Percentiles rank a stretch among this genome's conserved stretches.
Evolutionary conservation across 2,797 vertebrate genomes (phyloP).

Genomic region (Molossus alvarezi): DNA sequence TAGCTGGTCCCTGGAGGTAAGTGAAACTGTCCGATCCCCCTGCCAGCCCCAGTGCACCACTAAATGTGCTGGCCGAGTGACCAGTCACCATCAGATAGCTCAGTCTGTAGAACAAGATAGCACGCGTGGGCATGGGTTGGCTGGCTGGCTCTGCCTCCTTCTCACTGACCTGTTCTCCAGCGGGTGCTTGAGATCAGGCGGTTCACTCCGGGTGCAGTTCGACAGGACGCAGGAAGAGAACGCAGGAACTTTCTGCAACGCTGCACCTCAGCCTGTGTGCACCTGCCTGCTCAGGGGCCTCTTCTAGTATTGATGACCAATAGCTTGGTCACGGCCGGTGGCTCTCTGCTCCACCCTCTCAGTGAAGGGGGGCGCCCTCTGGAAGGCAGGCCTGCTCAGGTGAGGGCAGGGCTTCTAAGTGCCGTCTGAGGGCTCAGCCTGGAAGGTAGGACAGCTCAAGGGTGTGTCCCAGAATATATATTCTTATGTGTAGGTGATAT

Average conservation of each 20-base stretch:
- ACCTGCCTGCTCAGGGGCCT: not conserved
- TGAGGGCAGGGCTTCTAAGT: not conserved
- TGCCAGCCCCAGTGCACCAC: not conserved
- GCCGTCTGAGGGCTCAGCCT: not conserved
- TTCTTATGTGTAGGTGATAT: not conserved
- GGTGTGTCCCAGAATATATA: no score
- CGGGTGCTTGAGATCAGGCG: not conserved
- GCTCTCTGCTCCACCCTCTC: not conserved
- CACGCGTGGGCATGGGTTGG: fast-evolving
- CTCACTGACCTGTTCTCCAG: not conserved
- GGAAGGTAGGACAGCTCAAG: not conserved
- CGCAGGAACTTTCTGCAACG: no score
- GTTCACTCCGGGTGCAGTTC: not conserved
- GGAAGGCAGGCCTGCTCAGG: fast-evolving
- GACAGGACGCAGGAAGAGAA: not conserved
- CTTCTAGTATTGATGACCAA: conserved; percentile 39
- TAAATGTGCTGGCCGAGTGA: not conserved
- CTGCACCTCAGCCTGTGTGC: not conserved
- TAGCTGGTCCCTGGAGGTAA: not conserved
- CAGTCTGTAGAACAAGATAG: not conserved
- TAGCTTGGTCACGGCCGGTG: not conserved
- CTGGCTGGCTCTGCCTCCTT: not conserved
- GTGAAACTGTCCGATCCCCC: not conserved
- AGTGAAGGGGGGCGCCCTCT: not conserved
- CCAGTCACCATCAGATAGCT: not conserved